Base-by-base conservation (phyloP, 2,113 vertebrate genomes). In the Coptodon bakossiorum region DNA sequence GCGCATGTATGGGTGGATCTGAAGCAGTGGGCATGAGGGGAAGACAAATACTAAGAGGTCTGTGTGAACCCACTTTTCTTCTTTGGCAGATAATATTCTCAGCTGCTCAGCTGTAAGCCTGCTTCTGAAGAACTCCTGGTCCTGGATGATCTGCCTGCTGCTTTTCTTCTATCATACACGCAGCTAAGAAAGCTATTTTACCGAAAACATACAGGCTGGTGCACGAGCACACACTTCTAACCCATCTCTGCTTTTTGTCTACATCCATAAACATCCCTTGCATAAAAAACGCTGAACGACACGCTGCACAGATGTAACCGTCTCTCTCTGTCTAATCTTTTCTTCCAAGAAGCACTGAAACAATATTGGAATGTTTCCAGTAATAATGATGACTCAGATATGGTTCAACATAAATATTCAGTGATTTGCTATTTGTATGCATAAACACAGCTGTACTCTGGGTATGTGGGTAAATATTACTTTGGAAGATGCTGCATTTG, bases 71-170 rank as follows among this genome's bases (percentile, higher is more conserved):
- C 11, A 29, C 83, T 90, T 91, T 34, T 91, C 56, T 89, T 56
- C 54, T 61, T 85, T 63, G 95, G 54, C 90, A 97, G 97, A 92
- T 12, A 40, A 91, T 12, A 89, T 96, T 36, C 4, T 78, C 78
- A 78, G n/a, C 1, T 97, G 96, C 87, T 96, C 96, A 3, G 96
- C 96, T 9, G 91, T 95, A 56, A 96, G 95, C 24, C 6, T 96
- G 78, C 92, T 96, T 89, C 87, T 96, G 85, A 93, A 94, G 81
- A 89, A 86, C 53, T 89, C 93, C 89, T 93, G 68, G 73, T 85
- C 88, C 79, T 94, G 93, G 94, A 87, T 95, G 6, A 7, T 79
- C 86, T 85, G 61, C 84, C 53, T 95, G 17, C 85, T 95, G 24
- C 24, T 95, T 56, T 78, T 93, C 84, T 52, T 95, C 71, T 89